Percentiles rank a stretch among this genome's conserved stretches.
These are phyloP conservation scores for human (Homo sapiens) DNA, from an alignment of 2,113 vertebrate genomes.

Conservation along the genomic window DNA sequence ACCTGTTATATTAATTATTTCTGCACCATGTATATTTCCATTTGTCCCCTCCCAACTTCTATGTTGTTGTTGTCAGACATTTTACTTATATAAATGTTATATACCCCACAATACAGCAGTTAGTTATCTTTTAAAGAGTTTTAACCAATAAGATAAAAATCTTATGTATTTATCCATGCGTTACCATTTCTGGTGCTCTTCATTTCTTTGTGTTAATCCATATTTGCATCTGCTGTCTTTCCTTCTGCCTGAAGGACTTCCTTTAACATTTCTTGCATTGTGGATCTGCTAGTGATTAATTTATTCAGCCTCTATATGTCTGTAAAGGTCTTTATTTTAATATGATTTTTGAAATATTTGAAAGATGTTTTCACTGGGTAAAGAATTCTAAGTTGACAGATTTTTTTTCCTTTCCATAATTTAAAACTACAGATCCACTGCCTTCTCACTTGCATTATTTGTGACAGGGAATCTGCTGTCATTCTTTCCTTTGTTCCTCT, in stretches of 20 bases:
- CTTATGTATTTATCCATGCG: not conserved
- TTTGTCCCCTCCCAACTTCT: not conserved
- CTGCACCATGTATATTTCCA: not conserved
- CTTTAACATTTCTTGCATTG: not conserved
- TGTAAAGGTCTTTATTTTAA: not conserved
- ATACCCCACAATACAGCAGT: not conserved
- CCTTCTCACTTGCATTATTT: not conserved
- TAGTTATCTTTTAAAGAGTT: not conserved
- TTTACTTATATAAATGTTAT: not conserved
- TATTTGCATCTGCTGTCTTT: not conserved
- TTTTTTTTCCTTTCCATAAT: not conserved
- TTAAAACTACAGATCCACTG: not conserved
- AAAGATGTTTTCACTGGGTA: not conserved
- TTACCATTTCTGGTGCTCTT: not conserved
- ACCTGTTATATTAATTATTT: not conserved
- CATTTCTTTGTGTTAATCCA: not conserved
- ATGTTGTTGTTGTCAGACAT: not conserved
- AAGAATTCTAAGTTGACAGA: not conserved
- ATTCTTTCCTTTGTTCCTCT: constrained; percentile 11
- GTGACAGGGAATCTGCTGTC: not conserved
- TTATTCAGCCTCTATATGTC: not conserved
- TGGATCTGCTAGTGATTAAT: not conserved
- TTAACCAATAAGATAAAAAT: not conserved
- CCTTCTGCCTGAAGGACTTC: not conserved
- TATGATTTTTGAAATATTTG: not conserved